Evolutionary conservation across 2,797 vertebrate species (phyloP), one percentile per base, ranked within the genome.

Genomic region (Acrocephalus scirpaceus): DNA sequence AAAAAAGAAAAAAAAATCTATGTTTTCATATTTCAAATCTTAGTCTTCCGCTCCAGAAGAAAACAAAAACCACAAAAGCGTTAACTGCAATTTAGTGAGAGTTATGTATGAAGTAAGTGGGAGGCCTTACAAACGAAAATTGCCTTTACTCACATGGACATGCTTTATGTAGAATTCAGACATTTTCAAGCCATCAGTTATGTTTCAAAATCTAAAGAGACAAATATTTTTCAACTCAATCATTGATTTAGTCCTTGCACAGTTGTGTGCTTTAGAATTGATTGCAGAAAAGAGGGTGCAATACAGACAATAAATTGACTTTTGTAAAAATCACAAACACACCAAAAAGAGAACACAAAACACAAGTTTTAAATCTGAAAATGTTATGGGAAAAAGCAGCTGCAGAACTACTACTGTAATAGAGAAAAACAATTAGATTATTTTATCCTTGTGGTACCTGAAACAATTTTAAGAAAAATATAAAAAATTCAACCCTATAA

Each of bases 361-460:
- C 0, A 0, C 34, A 21, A 3, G 4, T 15, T 67, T 51, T 38
- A 69, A 47, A 42, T 26, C 16, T 58, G 58, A 77, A 91, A 75
- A 20, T 29, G 12, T 42, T 36, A 23, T 1, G 2, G 13, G 7
- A 3, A 69, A 66, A 61, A 75, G 18, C 10, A n/a, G 42, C 16
- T 75, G 29, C 32, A 67, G 36, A 85, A 64, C 16, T 66, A 7
- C 30, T 69, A 14, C 17, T 75, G 19, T 34, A 71, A 64, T 14
- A 61, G 7, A 85, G 10, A 21, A 87, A 70, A 91, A 16, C 5
- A 65, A 29, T 27, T 51, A 16, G 13, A 45, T 34, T 1, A 13
- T 8, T 57, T 16, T 42, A 69, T 65, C 10, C 19, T 26, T 30
- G 16, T 10, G 12, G 32, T 36, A 58, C 29, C 47, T 54, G 25